Base-by-base conservation (phyloP, 1,140 invertebrate genomes). In the Bombus ignitus region DNA sequence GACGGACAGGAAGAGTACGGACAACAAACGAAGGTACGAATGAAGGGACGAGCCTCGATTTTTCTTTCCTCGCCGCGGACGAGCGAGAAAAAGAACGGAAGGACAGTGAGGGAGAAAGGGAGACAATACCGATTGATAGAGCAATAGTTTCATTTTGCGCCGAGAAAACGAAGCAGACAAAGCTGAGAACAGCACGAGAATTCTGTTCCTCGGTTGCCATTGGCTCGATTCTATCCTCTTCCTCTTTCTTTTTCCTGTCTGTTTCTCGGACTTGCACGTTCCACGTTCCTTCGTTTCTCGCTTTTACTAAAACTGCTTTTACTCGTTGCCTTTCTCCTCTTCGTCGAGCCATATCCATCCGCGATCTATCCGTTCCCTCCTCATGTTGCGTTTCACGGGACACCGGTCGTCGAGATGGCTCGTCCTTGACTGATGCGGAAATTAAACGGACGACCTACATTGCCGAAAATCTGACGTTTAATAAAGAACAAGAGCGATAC, bases 61-160 rank as follows among this genome's bases (percentile, higher is more conserved):
- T 65, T 70, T 78, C 65, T 35, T 66, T 5, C n/a, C 62, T 12
- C 5, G 9, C 15, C 28, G 70, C 10, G 25, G 22, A 44, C 10
- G 15, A 81, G 28, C 3, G 71, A 28, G 18, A 32, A 37, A 59
- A 75, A 57, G 37, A 37, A 66, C 5, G 44, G 32, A 39, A 15
- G 47, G 39, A 82, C 57, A 59, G 22, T 1, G 18, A 22, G 6
- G 18, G 15, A 8, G 65, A 68, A 6, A 37, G 9, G 3, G 22
- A 22, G 32, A 28, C 80, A 83, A 74, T 66, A n/a, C 22, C 78
- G 80, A 85, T 87, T 89, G 89, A 91, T 92, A 89, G 85, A 92
- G 83, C 83, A 91, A 92, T 90, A 88, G 84, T 92, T 89, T 92
- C 85, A 88, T 92, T 91, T 92, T 86, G 85, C 82, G 85, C 81